Evolutionary conservation across 2,797 vertebrate species (phyloP).

Genomic region (Cyclura pinguis): DNA sequence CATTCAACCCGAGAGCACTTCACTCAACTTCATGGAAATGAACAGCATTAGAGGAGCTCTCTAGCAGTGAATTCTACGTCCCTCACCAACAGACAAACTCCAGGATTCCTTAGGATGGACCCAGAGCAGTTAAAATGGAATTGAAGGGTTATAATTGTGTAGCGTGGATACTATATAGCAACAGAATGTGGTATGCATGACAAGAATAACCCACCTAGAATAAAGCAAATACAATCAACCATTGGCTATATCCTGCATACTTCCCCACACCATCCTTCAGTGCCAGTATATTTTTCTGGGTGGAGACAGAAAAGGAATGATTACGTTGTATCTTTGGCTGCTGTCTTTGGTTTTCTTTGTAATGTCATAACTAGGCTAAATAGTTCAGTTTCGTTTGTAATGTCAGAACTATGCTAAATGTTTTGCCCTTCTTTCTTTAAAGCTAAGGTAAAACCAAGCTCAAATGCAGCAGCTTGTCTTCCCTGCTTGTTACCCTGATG

Average conservation of each 20-base stretch:
- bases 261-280: background rate
- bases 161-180: background rate
- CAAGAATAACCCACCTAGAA: background rate
- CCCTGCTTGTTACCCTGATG: slow-evolving; percentile 1
- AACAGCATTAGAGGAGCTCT: too few species aligned
- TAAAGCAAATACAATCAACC: background rate
- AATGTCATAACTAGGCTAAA: background rate
- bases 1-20: too few species aligned
- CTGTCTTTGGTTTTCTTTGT: slow-evolving; percentile 13
- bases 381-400: slow-evolving; percentile 6
- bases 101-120: too few species aligned
- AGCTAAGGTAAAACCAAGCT: background rate
- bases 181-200: background rate
- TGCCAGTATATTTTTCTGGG: background rate
- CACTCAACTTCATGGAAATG: too few species aligned
- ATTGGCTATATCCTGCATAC: background rate
- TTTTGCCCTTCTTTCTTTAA: too few species aligned
- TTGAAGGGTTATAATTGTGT: too few species aligned
- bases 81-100: too few species aligned
- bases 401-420: background rate
- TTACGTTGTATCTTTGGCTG: background rate
- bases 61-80: too few species aligned
- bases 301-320: background rate
- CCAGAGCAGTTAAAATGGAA: too few species aligned
- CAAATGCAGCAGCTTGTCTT: background rate